phyloP scores from a whole-genome alignment of 2,797 vertebrate species.

The Sparus aurata region DNA sequence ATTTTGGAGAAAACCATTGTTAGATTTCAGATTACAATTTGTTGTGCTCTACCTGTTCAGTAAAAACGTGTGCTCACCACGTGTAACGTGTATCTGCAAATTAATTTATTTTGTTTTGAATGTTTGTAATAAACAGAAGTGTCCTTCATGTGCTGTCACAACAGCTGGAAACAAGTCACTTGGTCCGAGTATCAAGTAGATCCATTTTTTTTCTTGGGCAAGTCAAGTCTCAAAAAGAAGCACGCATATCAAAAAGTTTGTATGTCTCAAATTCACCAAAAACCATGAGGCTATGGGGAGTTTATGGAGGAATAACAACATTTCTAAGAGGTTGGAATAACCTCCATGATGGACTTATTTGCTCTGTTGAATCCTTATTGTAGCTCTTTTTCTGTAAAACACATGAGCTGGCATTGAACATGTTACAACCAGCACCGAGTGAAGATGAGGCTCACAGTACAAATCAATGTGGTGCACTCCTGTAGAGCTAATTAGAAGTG shows the following conservation, averaged over 20 bases:
- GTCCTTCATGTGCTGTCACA: no score
- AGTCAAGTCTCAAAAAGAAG: not conserved
- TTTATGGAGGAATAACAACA: not conserved
- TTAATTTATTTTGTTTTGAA: no score
- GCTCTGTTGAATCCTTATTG: not conserved
- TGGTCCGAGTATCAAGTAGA: no score
- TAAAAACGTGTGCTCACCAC: no score
- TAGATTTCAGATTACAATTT: no score
- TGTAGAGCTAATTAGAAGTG: constrained; percentile 24
- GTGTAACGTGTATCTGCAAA: no score
- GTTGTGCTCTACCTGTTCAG: no score
- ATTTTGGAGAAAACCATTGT: not conserved
- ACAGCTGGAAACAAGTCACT: no score
- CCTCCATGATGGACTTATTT: not conserved
- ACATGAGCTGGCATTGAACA: not conserved
- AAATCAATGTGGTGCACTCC: constrained; percentile 33
- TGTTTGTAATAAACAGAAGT: no score
- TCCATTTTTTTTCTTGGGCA: no score
- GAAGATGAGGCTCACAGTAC: constrained; percentile 5
- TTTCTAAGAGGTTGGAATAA: not conserved
- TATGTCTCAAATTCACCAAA: not conserved
- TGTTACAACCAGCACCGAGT: not conserved
- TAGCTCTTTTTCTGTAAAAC: not conserved
- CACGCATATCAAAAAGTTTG: not conserved
- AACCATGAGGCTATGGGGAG: not conserved